These are phyloP conservation scores for Cyprinella venusta DNA, from an alignment of 2,797 vertebrate genomes.

Conservation along the genomic window DNA sequence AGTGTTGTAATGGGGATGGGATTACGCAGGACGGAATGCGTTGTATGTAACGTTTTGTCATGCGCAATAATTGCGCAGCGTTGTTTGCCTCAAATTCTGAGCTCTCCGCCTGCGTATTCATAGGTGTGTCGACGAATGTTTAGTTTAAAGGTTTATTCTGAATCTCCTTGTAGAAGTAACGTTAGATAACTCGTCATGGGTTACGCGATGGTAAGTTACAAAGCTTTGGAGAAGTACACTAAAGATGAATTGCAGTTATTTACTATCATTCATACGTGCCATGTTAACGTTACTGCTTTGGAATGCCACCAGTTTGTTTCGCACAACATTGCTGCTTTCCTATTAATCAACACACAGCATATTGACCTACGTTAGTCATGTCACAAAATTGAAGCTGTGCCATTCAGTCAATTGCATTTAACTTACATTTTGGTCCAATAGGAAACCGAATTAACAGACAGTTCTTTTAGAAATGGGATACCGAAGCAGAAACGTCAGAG, in stretches of 20 bases:
- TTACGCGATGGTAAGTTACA: constrained; percentile 53
- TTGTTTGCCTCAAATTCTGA: not conserved
- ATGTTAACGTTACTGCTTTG: not conserved
- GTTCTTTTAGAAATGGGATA: not conserved
- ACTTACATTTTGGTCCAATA: not conserved
- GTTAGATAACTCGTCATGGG: constrained; percentile 37
- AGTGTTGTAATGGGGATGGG: not conserved
- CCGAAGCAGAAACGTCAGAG: constrained; percentile 12
- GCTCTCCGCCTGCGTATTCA: not conserved
- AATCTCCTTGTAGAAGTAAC: not conserved
- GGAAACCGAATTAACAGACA: not conserved
- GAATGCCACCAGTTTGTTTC: constrained; percentile 6
- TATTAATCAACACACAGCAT: not conserved
- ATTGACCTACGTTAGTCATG: not conserved
- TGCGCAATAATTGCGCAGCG: constrained; percentile 23
- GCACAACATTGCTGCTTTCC: not conserved
- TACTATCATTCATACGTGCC: not conserved
- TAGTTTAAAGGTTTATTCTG: not conserved
- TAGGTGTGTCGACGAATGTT: constrained; percentile 36
- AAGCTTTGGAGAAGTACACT: not conserved
- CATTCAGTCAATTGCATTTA: not conserved
- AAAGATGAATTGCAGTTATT: not conserved
- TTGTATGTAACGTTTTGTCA: not conserved
- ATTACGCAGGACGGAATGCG: not conserved
- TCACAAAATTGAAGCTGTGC: not conserved